Conservation (phyloP, 35 echinoderm and acorn worm species). For the Holothuria glaberrima region DNA sequence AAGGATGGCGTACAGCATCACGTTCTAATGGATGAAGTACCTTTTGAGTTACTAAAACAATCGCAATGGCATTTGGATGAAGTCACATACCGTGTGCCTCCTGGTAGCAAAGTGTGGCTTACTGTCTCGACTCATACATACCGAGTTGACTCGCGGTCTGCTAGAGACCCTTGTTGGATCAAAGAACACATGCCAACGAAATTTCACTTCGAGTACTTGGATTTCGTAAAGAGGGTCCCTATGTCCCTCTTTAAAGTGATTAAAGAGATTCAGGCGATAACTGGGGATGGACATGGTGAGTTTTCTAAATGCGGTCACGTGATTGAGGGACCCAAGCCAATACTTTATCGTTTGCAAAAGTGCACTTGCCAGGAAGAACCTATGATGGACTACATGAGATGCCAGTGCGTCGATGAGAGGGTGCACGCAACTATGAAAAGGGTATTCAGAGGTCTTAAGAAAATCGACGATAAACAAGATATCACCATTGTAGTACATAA, state of each 20-base stretch:
- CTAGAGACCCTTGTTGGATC: conserved; percentile 35
- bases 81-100: neutral
- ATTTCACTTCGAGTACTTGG: conserved; percentile 40
- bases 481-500: conserved; percentile 23
- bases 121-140: conserved; percentile 49
- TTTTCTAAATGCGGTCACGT: conserved; percentile 48
- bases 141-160: conserved; percentile 11
- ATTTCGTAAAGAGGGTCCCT: conserved; percentile 24
- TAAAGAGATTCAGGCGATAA: conserved; percentile 39
- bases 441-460: neutral
- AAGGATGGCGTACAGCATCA: neutral
- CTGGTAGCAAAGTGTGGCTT: conserved; percentile 18
- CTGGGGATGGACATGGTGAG: conserved; percentile 24
- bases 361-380: conserved; percentile 5
- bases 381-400: conserved; percentile 20
- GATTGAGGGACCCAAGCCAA: conserved; percentile 39
- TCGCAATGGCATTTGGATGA: conserved; percentile 11
- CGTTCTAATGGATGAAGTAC: conserved; percentile 49
- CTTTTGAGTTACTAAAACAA: conserved; percentile 42
- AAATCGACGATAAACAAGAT: neutral
- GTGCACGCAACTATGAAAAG: neutral
- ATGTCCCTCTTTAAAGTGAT: conserved; percentile 18
- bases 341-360: conserved; percentile 29
- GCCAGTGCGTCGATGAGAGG: conserved; percentile 14
- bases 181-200: conserved; percentile 29